Conservation (phyloP, 2,888 invertebrate genomes). For the Oeneis ivallda region DNA sequence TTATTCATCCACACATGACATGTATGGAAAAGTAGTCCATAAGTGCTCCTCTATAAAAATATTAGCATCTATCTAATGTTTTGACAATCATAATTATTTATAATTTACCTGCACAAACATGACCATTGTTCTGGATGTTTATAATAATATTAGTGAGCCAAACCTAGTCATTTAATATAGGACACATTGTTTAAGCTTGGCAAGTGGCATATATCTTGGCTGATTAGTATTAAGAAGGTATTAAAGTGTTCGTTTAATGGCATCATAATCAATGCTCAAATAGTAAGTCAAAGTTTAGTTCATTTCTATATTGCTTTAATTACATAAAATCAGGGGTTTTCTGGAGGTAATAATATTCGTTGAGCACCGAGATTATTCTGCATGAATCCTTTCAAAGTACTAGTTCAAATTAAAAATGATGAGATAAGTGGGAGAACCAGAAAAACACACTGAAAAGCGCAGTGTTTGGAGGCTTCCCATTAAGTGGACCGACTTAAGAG, state of each 20-base stretch:
- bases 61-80: slow-evolving; percentile 3
- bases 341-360: no score
- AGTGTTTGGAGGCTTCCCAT: no score
- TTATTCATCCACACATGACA: background rate
- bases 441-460: no score
- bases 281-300: no score
- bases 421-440: no score
- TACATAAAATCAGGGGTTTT: no score
- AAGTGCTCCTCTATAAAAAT: slow-evolving; percentile 5
- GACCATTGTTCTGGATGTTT: slow-evolving; percentile 39
- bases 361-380: no score
- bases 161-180: slow-evolving; percentile 19
- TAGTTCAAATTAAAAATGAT: no score
- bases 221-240: background rate
- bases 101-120: slow-evolving; percentile 23
- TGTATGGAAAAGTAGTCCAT: background rate
- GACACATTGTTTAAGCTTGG: background rate
- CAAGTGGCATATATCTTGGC: no score
- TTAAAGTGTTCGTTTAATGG: background rate
- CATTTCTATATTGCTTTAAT: no score
- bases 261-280: slow-evolving; percentile 2
- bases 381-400: no score
- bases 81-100: slow-evolving; percentile 16
- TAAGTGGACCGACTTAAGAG: no score
- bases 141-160: slow-evolving; percentile 26